Conservation (phyloP, 2,888 invertebrate genomes). For the Leptinotarsa juncta region DNA sequence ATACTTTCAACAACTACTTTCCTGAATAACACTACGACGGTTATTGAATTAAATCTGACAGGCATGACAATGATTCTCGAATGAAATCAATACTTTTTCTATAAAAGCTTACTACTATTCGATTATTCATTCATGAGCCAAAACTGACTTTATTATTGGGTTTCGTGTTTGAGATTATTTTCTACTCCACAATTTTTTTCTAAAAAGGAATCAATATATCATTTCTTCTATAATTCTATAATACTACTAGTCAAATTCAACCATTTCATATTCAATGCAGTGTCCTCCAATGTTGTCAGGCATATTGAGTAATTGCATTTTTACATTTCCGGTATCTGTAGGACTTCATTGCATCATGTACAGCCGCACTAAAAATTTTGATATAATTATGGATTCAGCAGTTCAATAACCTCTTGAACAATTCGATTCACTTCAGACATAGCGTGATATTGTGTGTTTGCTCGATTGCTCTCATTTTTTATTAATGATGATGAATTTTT, state of each 20-base stretch:
- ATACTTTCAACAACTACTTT: too few relatives aligned
- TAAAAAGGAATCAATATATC: too few relatives aligned
- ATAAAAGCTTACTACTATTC: too few relatives aligned
- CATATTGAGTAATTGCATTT: slow-evolving; percentile 24
- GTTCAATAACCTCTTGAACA: slow-evolving; percentile 41
- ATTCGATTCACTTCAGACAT: slow-evolving; percentile 40
- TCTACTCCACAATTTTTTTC: too few relatives aligned
- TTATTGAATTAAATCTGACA: too few relatives aligned
- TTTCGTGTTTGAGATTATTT: too few relatives aligned
- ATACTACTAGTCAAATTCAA: not conserved
- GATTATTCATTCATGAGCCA: too few relatives aligned
- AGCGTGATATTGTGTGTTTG: slow-evolving; percentile 34
- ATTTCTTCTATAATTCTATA: too few relatives aligned
- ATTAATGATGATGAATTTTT: slow-evolving; percentile 30
- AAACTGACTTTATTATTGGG: too few relatives aligned
- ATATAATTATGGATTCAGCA: slow-evolving; percentile 45
- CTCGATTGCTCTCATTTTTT: slow-evolving; percentile 42
- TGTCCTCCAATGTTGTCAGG: slow-evolving; percentile 2
- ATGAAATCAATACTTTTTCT: too few relatives aligned
- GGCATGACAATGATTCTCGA: too few relatives aligned
- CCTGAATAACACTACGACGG: too few relatives aligned
- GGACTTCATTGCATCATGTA: slow-evolving; percentile 31
- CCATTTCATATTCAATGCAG: slow-evolving; percentile 7
- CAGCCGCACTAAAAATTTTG: slow-evolving; percentile 39
- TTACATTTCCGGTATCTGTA: slow-evolving; percentile 30